phyloP scores from a whole-genome alignment of 2,888 invertebrate genomes.

The Hymenopus coronatus region DNA sequence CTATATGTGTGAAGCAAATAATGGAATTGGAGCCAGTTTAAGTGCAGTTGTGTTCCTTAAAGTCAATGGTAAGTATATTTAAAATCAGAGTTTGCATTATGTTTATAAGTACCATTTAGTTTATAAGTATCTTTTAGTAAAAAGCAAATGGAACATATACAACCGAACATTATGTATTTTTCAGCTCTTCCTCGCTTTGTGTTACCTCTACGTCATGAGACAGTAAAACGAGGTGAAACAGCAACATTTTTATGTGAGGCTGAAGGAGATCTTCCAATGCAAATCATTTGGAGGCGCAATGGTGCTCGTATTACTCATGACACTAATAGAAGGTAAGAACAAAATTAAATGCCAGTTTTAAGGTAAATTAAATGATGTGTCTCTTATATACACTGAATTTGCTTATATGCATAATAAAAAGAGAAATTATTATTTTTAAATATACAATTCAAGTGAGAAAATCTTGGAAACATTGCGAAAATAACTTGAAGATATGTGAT shows the following conservation, averaged over 20 bases:
- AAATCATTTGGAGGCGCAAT: conserved; percentile 35
- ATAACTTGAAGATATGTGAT: too few relatives aligned
- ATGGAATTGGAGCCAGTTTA: conserved; percentile 45
- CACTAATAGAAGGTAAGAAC: conserved; percentile 29
- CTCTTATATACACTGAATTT: too few relatives aligned
- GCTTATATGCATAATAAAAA: too few relatives aligned
- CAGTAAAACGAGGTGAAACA: conserved; percentile 32
- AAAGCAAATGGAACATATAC: background rate
- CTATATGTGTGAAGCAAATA: conserved; percentile 46
- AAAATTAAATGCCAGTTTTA: background rate
- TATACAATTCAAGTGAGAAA: too few relatives aligned
- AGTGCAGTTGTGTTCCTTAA: conserved; percentile 43
- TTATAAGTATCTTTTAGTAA: background rate
- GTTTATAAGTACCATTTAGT: background rate
- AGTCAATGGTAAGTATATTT: conserved; percentile 35
- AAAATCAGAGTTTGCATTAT: background rate
- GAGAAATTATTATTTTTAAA: too few relatives aligned
- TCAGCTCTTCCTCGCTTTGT: conserved; percentile 35
- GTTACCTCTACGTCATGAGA: conserved; percentile 31
- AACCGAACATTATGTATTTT: background rate
- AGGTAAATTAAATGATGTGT: too few relatives aligned
- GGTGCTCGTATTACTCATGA: conserved; percentile 29
- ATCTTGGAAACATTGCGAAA: too few relatives aligned
- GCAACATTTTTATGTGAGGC: conserved; percentile 36
- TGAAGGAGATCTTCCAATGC: conserved; percentile 36